Evolutionary conservation across 2,113 vertebrate genomes (phyloP).

Genomic region (Cavia aperea): DNA sequence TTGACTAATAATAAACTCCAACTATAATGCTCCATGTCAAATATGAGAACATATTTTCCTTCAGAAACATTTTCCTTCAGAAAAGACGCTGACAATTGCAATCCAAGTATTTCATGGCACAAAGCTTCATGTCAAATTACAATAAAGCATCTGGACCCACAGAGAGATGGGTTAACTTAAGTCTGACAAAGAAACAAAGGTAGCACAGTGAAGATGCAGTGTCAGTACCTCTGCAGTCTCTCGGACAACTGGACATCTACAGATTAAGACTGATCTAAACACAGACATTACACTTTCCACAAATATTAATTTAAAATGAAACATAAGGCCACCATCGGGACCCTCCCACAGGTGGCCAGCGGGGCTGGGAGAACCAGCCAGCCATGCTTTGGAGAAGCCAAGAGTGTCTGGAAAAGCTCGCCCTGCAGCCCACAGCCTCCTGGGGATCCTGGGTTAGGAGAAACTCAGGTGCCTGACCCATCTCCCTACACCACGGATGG

Average conservation of each 20-base stretch:
- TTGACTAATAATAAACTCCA: background rate
- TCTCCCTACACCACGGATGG: no score
- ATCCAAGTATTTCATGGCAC: background rate
- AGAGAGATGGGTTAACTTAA: background rate
- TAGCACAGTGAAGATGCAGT: background rate
- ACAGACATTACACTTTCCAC: background rate
- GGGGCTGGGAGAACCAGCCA: no score
- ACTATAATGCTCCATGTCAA: background rate
- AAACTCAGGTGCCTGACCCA: no score
- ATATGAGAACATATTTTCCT: background rate
- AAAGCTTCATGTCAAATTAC: background rate
- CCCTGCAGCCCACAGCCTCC: no score
- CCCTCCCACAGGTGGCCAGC: no score
- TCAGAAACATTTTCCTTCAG: background rate
- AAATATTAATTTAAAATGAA: background rate
- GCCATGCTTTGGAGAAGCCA: no score
- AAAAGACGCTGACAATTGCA: background rate
- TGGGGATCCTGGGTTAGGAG: no score
- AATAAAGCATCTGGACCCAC: background rate
- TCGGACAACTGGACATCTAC: background rate
- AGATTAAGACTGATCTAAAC: background rate
- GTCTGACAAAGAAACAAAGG: background rate
- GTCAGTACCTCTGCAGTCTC: background rate
- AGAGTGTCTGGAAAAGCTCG: no score
- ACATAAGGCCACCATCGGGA: no score